These are phyloP conservation scores for Neomicropteryx cornuta DNA, from an alignment of 1,140 invertebrate genomes.

Conservation along the genomic window DNA sequence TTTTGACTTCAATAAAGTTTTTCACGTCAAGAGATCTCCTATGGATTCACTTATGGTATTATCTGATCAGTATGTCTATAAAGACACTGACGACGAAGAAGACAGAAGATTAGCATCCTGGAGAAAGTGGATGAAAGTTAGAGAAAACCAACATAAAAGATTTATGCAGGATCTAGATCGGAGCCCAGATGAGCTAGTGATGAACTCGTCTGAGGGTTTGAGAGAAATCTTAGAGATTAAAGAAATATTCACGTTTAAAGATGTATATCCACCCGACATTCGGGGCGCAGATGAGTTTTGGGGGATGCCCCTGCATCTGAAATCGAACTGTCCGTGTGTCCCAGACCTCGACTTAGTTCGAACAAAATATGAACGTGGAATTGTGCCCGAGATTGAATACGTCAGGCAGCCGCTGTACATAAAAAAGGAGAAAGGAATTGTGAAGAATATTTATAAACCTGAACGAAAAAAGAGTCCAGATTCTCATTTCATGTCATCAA, in stretches of 20 bases:
- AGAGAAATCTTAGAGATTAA: slow-evolving; percentile 16
- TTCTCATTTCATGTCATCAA: slow-evolving; percentile 1
- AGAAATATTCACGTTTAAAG: slow-evolving; percentile 16
- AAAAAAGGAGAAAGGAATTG: slow-evolving; percentile 16
- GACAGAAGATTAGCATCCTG: slow-evolving; percentile 21
- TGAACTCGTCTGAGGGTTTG: slow-evolving; percentile 20
- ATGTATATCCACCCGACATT: background rate
- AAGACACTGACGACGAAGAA: slow-evolving; percentile 11
- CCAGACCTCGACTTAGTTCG: slow-evolving; percentile 8
- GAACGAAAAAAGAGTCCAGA: no score
- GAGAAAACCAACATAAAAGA: slow-evolving; percentile 9
- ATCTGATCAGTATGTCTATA: no score
- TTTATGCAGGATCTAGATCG: slow-evolving; percentile 9
- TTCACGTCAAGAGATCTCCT: no score
- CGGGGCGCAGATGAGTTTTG: slow-evolving; percentile 19
- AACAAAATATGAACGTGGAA: slow-evolving; percentile 10
- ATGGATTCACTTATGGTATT: no score
- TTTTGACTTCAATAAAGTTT: no score
- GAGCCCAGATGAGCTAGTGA: slow-evolving; percentile 12
- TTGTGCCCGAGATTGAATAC: slow-evolving; percentile 12
- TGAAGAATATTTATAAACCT: no score
- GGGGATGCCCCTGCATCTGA: slow-evolving; percentile 10
- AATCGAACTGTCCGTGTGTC: slow-evolving; percentile 4
- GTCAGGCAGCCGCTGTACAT: slow-evolving; percentile 17
- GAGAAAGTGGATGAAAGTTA: slow-evolving; percentile 18